Percentiles rank a stretch among this genome's conserved stretches.
Evolutionary conservation across 2,797 vertebrate genomes (phyloP).

Genomic region (Danio albolineatus): DNA sequence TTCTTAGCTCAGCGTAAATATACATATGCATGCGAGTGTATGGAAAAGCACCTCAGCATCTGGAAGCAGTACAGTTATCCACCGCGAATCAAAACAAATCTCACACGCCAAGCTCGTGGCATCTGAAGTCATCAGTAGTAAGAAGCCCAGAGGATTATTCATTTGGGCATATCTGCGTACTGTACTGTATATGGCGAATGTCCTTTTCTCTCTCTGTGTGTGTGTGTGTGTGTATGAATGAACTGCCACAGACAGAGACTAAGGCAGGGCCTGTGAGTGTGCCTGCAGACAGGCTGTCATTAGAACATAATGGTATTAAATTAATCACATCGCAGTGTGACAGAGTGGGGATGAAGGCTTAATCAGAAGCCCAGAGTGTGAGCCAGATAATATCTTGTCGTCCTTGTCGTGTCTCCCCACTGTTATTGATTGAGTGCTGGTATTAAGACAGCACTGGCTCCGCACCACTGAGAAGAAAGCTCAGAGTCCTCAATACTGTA

Average conservation of each 20-base stretch:
- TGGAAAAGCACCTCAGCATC: slow-evolving; percentile 60
- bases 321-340: slow-evolving; percentile 86
- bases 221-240: slow-evolving; percentile 3
- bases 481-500: slow-evolving; percentile 5
- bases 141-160: slow-evolving; percentile 48
- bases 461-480: slow-evolving; percentile 58
- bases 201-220: slow-evolving; percentile 19
- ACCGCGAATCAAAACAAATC: slow-evolving; percentile 52
- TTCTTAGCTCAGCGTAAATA: slow-evolving; percentile 46
- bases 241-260: slow-evolving; percentile 51
- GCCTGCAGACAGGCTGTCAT: slow-evolving; percentile 83
- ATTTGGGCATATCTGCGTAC: slow-evolving; percentile 34
- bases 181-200: slow-evolving; percentile 15
- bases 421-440: slow-evolving; percentile 82
- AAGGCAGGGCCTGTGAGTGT: slow-evolving; percentile 62
- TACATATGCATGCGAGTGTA: slow-evolving; percentile 54
- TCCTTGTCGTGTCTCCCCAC: slow-evolving; percentile 84
- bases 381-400: slow-evolving; percentile 88
- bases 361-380: slow-evolving; percentile 84
- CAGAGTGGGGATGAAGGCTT: slow-evolving; percentile 85
- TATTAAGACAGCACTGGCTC: slow-evolving; percentile 79
- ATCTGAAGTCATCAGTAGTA: slow-evolving; percentile 44
- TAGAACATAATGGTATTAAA: slow-evolving; percentile 88
- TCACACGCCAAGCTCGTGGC: slow-evolving; percentile 51
- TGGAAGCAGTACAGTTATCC: slow-evolving; percentile 57